Evolutionary conservation across 2,888 invertebrate species (phyloP).

Genomic region (Latrodectus elegans): DNA sequence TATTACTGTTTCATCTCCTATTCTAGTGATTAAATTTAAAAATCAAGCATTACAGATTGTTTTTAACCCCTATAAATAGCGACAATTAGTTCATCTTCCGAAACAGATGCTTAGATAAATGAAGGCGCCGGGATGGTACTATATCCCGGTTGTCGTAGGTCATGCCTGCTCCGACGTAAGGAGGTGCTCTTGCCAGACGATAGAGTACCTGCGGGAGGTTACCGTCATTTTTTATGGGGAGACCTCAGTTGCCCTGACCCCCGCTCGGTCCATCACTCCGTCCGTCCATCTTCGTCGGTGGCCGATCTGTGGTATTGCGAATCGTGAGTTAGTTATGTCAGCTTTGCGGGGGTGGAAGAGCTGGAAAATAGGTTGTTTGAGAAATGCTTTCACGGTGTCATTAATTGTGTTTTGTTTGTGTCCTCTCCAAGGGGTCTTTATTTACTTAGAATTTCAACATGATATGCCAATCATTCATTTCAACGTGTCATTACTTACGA

Average conservation of each 20-base stretch:
- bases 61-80: no score
- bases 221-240: constrained; percentile 52
- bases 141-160: no score
- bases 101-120: no score
- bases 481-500: no score
- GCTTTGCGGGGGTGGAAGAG: background rate
- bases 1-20: no score
- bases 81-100: no score
- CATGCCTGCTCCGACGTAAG: background rate
- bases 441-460: no score
- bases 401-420: background rate
- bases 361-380: background rate
- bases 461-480: no score
- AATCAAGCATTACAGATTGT: no score
- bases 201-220: constrained; percentile 19
- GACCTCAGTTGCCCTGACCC: constrained; percentile 49
- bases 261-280: constrained; percentile 48
- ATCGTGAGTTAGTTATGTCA: background rate
- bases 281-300: constrained; percentile 37
- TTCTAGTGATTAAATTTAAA: no score
- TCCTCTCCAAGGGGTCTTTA: background rate
- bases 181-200: background rate
- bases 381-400: background rate
- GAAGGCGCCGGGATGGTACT: no score
- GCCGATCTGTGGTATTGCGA: background rate